phyloP scores from a whole-genome alignment of 2,797 vertebrate genomes.

The Eutrigla gurnardus region DNA sequence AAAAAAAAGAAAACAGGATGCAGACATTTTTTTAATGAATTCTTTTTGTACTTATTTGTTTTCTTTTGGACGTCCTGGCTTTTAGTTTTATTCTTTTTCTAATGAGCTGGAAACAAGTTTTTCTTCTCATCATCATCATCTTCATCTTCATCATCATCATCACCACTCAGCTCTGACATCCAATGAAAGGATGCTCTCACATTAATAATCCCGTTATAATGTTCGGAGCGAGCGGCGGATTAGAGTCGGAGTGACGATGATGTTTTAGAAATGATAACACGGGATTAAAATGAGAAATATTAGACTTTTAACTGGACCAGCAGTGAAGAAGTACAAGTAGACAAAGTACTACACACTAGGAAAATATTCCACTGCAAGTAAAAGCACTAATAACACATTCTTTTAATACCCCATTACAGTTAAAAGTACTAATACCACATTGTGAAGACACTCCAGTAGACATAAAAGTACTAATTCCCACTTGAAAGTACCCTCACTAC shows the following conservation, averaged over 20 bases:
- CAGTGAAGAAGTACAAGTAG: too few species aligned
- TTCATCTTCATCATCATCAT: neutral
- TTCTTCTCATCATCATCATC: neutral
- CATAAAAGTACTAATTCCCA: too few species aligned
- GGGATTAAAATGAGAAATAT: too few species aligned
- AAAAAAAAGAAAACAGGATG: conserved; percentile 35
- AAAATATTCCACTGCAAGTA: too few species aligned
- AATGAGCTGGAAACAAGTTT: neutral
- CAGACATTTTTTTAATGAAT: conserved; percentile 11
- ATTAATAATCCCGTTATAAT: conserved; percentile 23
- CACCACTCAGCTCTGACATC: neutral
- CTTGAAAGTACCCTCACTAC: too few species aligned
- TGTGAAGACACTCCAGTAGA: too few species aligned
- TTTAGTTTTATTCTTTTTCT: neutral
- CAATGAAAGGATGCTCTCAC: conserved; percentile 1
- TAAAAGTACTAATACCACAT: neutral
- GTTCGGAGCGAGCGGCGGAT: conserved; percentile 2
- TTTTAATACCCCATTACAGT: too few species aligned
- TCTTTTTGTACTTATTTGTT: conserved; percentile 5
- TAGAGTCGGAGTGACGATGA: neutral
- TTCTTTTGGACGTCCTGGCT: neutral
- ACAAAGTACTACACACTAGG: too few species aligned
- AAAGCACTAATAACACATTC: too few species aligned
- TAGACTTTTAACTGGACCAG: too few species aligned
- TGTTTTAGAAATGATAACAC: too few species aligned